Evolutionary conservation across 2,113 vertebrate species (phyloP).

Genomic region (Emydocephalus ijimae): DNA sequence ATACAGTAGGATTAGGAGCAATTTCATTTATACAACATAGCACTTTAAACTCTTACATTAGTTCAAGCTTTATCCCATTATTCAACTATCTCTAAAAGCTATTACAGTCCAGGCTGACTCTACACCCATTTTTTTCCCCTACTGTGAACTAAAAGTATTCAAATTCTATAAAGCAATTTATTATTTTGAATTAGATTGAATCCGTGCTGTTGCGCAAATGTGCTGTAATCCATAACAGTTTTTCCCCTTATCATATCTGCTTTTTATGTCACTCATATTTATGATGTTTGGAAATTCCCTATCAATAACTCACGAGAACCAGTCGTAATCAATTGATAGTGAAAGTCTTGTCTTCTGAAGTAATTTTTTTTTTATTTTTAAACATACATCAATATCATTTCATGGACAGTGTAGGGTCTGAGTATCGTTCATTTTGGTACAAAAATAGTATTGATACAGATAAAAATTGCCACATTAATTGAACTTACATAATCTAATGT

Average conservation of each 20-base stretch:
- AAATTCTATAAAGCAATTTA: conserved; percentile 31
- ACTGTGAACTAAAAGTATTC: background rate
- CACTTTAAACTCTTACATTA: background rate
- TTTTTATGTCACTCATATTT: background rate
- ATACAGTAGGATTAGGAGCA: background rate
- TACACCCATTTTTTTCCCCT: background rate
- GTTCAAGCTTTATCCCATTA: conserved; percentile 8
- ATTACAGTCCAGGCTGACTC: background rate
- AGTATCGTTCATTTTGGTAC: too few relatives aligned
- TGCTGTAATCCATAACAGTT: background rate
- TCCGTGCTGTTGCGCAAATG: background rate
- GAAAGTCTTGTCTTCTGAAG: background rate
- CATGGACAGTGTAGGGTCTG: too few relatives aligned
- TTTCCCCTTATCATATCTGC: background rate
- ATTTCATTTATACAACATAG: background rate
- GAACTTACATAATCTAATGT: too few relatives aligned
- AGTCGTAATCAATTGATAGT: background rate
- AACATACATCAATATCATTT: too few relatives aligned
- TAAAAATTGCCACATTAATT: too few relatives aligned
- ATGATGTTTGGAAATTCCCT: background rate
- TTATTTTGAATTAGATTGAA: background rate
- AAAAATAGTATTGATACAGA: too few relatives aligned
- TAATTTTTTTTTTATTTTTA: too few relatives aligned
- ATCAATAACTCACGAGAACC: background rate
- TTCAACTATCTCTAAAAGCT: conserved; percentile 6